Base-by-base conservation (phyloP, 2,888 invertebrate genomes). In the Drosophila borealis region DNA sequence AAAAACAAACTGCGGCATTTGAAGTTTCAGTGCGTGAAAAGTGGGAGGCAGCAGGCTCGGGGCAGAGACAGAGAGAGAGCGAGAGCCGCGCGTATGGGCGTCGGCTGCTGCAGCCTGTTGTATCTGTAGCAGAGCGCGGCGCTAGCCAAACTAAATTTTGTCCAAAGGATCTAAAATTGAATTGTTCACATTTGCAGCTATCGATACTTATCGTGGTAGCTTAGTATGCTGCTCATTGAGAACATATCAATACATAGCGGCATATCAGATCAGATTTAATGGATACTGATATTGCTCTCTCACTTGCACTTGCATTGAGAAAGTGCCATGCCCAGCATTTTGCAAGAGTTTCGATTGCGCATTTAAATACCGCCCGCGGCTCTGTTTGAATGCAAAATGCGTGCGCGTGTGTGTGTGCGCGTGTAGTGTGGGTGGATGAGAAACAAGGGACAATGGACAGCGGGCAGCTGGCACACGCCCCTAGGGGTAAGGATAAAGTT, bases 381-480 rank as follows among this genome's bases (percentile, higher is more conserved):
- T 44, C 67, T 65, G 72, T 21, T 46, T 46, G 6, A 9, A 21
- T 62, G 51, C 48, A 61, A 39, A 60, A 44, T 19, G 50, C 42
- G 36, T 41, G 17, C 4, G 21, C 4, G 5, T 37, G 44, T 34
- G 36, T 41, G 50, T 19, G 42, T 6, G 25, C 2, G 8, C 36
- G 46, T 42, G 21, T 45, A 21, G 51, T 56, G 78, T 78, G 81
- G 73, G 78, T 77, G 81, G 81, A 55, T 68, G 49, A 19, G 36
- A 63, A 6, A 25, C 39, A 48, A 39, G 25, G 19, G 25, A 36
- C 34, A 64, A 64, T 19, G 14, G 49, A 14, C 53, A 73, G 50
- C 51, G 70, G 76, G 66, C 71, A 68, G 78, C 68, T 68, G 78
- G 62, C 78, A 78, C 70, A 81, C 78, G 78, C 13, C 73, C 78